phyloP scores from a whole-genome alignment of 2,888 invertebrate species.

The Tridacna crocea region DNA sequence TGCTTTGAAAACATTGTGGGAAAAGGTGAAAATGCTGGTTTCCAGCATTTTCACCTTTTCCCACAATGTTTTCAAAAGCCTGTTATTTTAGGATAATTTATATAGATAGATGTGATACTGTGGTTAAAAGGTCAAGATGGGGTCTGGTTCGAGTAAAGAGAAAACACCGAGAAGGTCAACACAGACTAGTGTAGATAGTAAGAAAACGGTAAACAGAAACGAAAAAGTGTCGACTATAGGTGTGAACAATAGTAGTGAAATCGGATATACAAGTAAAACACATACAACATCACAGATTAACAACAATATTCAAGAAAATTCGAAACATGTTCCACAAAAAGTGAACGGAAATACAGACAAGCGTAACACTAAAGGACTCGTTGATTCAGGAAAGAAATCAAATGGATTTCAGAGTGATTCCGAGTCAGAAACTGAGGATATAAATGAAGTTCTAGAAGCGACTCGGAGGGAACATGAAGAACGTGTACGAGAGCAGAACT shows the following conservation, averaged over 20 bases:
- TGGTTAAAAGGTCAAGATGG: slow-evolving; percentile 20
- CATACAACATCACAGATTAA: background rate
- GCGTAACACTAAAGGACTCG: background rate
- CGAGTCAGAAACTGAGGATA: slow-evolving; percentile 57
- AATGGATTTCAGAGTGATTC: slow-evolving; percentile 54
- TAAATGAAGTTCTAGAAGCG: slow-evolving; percentile 53
- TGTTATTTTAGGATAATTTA: too few relatives aligned
- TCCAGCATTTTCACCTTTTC: too few relatives aligned
- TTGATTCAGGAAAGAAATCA: background rate
- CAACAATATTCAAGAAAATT: background rate
- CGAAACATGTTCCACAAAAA: slow-evolving; percentile 9
- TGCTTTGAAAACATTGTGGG: background rate
- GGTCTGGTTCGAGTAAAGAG: slow-evolving; percentile 48
- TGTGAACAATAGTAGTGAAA: background rate
- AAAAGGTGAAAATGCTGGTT: too few relatives aligned
- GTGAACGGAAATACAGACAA: background rate
- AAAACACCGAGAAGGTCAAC: slow-evolving; percentile 28
- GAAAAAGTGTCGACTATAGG: slow-evolving; percentile 13
- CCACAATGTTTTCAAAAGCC: too few relatives aligned
- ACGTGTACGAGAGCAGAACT: slow-evolving; percentile 27
- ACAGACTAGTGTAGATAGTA: background rate
- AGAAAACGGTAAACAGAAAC: slow-evolving; percentile 8
- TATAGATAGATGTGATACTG: too few relatives aligned
- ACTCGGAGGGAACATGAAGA: slow-evolving; percentile 46
- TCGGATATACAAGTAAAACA: background rate